Evolutionary conservation across 2,113 vertebrate genomes (phyloP), one percentile per base, ranked within the genome.

Genomic region (Paratilapia polleni): DNA sequence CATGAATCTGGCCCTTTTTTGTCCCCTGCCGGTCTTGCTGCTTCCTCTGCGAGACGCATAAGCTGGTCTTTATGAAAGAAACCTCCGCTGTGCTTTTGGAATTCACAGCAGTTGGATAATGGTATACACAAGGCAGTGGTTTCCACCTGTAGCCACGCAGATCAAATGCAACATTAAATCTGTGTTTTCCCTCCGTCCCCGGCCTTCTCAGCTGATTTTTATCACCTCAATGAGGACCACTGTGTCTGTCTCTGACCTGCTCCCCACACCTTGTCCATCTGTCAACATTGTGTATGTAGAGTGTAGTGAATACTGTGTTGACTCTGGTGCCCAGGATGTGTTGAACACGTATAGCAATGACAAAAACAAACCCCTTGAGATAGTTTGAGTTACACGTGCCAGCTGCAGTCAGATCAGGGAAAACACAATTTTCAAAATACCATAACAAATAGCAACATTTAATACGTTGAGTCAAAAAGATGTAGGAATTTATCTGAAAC

Each of bases 81-180:
- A 86, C 22, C 47, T 78, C 84, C 41, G 70, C 81, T 74, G 88
- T 84, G 61, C 60, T 75, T 85, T 82, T 77, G n/a, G 28, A 66
- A 87, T 85, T 86, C 85, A 91, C 86, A 85, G 84, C 80, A 83
- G 54, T 78, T 89, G 86, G 92, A 93, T 90, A 90, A 89, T 91
- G 89, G 83, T 61, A 63, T 78, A 90, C 91, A 90, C 90, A 86
- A 49, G 57, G 49, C 66, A 56, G 61, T 28, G 54, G 83, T 88
- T 95, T 92, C 86, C 82, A 74, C 60, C 81, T 87, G 41, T 43
- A 78, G 81, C 52, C 66, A 66, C 17, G 24, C 47, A 78, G 83
- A 93, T 93, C 81, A 90, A 91, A 93, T 62, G 34, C 60, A 80
- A 87, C 88, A 87, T 89, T 80, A 89, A 87, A 88, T 85, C 83